Evolutionary conservation across 1,140 invertebrate genomes (phyloP).

Genomic region (Ceratina japonica): DNA sequence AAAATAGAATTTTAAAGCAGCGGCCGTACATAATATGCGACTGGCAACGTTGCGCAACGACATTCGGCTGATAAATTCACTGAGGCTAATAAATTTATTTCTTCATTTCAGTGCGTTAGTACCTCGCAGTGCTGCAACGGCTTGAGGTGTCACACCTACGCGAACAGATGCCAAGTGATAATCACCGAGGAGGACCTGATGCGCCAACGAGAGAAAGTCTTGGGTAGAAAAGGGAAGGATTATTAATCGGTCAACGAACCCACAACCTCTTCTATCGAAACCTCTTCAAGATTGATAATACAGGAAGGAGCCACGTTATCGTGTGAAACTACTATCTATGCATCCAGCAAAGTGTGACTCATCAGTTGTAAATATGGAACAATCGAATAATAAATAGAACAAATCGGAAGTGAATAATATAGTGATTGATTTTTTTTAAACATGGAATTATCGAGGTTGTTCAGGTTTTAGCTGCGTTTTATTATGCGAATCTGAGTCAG

Average conservation of each 20-base stretch:
- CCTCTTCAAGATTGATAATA: background rate
- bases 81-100: slow-evolving; percentile 24
- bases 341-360: background rate
- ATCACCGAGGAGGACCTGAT: slow-evolving; percentile 71
- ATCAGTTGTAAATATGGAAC: slow-evolving; percentile 2
- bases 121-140: slow-evolving; percentile 60
- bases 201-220: slow-evolving; percentile 69
- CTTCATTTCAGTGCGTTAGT: slow-evolving; percentile 64
- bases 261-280: background rate
- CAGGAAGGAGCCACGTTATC: background rate
- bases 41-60: background rate
- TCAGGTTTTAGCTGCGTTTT: no score
- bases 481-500: no score
- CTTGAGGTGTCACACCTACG: slow-evolving; percentile 67
- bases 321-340: background rate
- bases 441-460: background rate
- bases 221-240: slow-evolving; percentile 65
- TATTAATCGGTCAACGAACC: slow-evolving; percentile 35
- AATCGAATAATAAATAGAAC: background rate
- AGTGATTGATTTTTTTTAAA: background rate
- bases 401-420: background rate
- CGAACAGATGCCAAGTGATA: slow-evolving; percentile 73
- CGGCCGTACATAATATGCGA: slow-evolving; percentile 6
- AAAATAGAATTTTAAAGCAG: slow-evolving; percentile 17
- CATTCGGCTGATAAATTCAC: slow-evolving; percentile 25